Percentiles rank a stretch among this genome's conserved stretches.
phyloP scores from a whole-genome alignment of 2,113 vertebrate species.

The Sclerurus mexicanus region DNA sequence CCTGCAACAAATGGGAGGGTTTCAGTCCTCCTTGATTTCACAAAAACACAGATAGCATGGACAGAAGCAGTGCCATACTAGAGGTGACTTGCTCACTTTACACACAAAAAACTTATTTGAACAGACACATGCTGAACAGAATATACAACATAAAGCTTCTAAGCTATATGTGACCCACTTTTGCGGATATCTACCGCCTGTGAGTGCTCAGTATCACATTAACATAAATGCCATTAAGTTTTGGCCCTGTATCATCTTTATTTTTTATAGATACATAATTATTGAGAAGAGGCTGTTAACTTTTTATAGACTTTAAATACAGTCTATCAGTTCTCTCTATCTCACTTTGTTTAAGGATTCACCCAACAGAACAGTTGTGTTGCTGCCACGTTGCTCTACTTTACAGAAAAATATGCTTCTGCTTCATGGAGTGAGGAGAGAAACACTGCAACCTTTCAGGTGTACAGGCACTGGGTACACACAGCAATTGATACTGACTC shows the following conservation, averaged over 20 bases:
- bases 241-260: slow-evolving; percentile 43
- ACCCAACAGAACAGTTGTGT: background rate
- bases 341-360: background rate
- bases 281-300: slow-evolving; percentile 57
- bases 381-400: background rate
- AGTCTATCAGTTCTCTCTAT: background rate
- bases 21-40: background rate
- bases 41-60: background rate
- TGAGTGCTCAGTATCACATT: slow-evolving; percentile 23
- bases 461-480: background rate
- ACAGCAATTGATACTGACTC: background rate
- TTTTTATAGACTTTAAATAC: slow-evolving; percentile 60
- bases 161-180: slow-evolving; percentile 1
- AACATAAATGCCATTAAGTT: slow-evolving; percentile 50
- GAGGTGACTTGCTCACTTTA: background rate
- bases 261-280: slow-evolving; percentile 67
- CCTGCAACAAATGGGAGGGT: background rate
- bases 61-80: background rate
- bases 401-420: background rate
- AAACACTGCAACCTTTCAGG: background rate
- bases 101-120: background rate
- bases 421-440: background rate
- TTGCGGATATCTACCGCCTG: background rate
- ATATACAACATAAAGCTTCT: background rate
- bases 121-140: background rate